phyloP scores from a whole-genome alignment of 2,888 invertebrate genomes.

The Acholoe squamosa region DNA sequence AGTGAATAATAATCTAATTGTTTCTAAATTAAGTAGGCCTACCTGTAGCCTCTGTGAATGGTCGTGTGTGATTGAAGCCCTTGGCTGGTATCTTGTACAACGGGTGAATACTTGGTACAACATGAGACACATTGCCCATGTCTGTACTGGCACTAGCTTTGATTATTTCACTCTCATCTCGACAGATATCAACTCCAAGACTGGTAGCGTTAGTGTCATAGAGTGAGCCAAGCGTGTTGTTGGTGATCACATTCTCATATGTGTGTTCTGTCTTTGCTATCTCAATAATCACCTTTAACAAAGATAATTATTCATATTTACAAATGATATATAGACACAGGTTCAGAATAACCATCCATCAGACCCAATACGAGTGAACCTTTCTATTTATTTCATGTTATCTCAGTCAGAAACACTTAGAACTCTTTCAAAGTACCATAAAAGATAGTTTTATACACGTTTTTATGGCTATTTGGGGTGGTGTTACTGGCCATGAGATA shows the following conservation, averaged over 20 bases:
- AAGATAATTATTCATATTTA: no score
- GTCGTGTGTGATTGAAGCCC: constrained; percentile 72
- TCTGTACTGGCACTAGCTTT: constrained; percentile 71
- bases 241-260: constrained; percentile 77
- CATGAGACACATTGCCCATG: constrained; percentile 76
- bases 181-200: background rate
- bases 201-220: background rate
- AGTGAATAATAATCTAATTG: no score
- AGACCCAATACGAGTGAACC: no score
- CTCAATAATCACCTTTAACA: constrained; percentile 51
- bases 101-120: constrained; percentile 75
- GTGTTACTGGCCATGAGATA: no score
- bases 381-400: no score
- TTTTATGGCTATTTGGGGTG: no score
- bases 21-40: no score
- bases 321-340: no score
- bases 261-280: constrained; percentile 70
- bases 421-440: no score
- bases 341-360: no score
- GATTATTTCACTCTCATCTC: background rate
- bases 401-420: no score
- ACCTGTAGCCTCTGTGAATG: constrained; percentile 71
- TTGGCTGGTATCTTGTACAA: constrained; percentile 70
- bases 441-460: no score
- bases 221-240: constrained; percentile 65